Evolutionary conservation across 2,113 vertebrate species (phyloP), one percentile per base, ranked within the genome.

Genomic region (Tringa solitaria): DNA sequence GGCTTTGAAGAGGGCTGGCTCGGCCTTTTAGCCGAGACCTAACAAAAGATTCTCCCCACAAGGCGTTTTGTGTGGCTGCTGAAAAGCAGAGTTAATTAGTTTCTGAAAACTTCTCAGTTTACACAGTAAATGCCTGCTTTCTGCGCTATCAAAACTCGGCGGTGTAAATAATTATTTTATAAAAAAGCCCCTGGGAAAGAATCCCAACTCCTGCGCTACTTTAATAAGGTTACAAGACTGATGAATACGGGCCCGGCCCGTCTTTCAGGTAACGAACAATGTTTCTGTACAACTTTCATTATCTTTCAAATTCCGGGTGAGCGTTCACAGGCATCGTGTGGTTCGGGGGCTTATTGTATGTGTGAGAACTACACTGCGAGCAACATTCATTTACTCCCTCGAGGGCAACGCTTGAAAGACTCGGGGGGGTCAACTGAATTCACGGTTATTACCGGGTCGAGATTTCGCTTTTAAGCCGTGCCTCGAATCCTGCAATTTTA

Each of bases 81-180:
- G 79, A 95, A 94, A 96, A 91, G 96, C 86, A 74, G 41, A 95
- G 74, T 89, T 95, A 86, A 97, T 97, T 95, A 96, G 91, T 96
- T 97, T 93, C 90, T 90, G 94, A 87, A 97, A 96, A 94, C 84
- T 85, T 91, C 93, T 93, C 93, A 9, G 74, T 90, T 96, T 95
- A 93, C 91, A 85, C 73, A 82, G 91, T 79, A 95, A 96, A 93
- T 51, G 69, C 51, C 76, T 57, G 53, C 93, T 92, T 96, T 90
- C 78, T 46, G 67, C 2, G 12, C 79, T 87, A 90, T 73, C 86
- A 92, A 87, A 85, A 93, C 89, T 56, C 32, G 0, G 85, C 20
- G 96, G 93, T 95, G 83, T 95, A 95, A 95, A 94, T 96, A 97
- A 96, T 95, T 92, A 97, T 95, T 94, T 93, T 30, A 93, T 77